Evolutionary conservation across 2,888 invertebrate species (phyloP).

Genomic region (Amphipoea oculea): DNA sequence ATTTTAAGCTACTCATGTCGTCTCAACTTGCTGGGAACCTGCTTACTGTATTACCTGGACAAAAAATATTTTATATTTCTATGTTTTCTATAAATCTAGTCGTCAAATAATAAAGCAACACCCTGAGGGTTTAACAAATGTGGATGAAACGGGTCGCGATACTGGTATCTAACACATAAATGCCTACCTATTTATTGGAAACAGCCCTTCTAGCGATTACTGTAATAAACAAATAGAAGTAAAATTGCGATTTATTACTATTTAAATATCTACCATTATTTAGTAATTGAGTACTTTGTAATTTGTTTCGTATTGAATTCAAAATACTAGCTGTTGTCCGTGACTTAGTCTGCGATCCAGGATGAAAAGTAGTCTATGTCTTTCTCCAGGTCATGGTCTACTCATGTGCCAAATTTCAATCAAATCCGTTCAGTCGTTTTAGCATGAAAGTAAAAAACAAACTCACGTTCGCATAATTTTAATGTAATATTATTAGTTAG

Average conservation of each 20-base stretch:
- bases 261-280: background rate
- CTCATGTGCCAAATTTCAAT: background rate
- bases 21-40: no score
- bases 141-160: background rate
- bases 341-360: background rate
- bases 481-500: background rate
- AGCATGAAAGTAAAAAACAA: background rate
- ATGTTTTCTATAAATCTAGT: constrained; percentile 7
- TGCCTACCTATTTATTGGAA: constrained; percentile 1
- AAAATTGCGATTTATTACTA: background rate
- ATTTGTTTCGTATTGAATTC: background rate
- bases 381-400: background rate
- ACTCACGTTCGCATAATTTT: background rate
- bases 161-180: background rate
- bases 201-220: background rate
- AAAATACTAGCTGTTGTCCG: background rate
- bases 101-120: constrained; percentile 21
- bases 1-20: no score
- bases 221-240: background rate
- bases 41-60: no score
- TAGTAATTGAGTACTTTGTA: background rate
- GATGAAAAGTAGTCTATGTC: background rate
- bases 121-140: constrained; percentile 16
- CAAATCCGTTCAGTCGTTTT: background rate
- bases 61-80: no score